A percentile compares a stretch with the other conserved stretches of the same genome.
Conservation (phyloP, 2,113 vertebrate genomes). For the Salvelinus fontinalis region DNA sequence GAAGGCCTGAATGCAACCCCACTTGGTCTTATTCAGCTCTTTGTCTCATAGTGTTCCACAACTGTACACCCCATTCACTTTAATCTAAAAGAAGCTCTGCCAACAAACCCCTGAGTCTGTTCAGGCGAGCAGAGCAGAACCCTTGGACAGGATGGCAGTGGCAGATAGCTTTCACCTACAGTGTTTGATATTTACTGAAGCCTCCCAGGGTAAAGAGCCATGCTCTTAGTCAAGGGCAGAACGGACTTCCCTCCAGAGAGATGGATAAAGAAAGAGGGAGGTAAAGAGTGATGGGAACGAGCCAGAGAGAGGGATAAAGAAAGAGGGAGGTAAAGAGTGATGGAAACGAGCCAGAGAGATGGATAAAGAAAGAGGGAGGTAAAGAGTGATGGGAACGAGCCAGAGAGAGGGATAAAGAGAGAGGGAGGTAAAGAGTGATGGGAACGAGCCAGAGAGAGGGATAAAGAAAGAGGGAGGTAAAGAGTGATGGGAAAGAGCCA, state of each 20-base stretch:
- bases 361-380: no score
- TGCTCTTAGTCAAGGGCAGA: slow-evolving; percentile 37
- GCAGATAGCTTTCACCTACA: slow-evolving; percentile 25
- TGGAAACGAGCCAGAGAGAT: no score
- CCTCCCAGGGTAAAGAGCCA: slow-evolving; percentile 10
- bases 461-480: no score
- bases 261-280: no score
- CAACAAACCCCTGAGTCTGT: slow-evolving; percentile 20
- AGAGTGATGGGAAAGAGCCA: no score
- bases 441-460: not conserved
- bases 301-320: no score
- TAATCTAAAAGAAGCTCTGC: slow-evolving; percentile 33
- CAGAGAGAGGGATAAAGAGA: no score
- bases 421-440: no score
- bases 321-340: no score
- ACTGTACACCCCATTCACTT: slow-evolving; percentile 39
- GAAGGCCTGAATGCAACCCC: slow-evolving; percentile 32
- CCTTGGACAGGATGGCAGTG: slow-evolving; percentile 23
- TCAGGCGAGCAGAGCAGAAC: slow-evolving; percentile 28
- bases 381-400: no score
- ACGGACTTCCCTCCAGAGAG: not conserved
- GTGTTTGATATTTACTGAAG: slow-evolving; percentile 15
- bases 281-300: no score
- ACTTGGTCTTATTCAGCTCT: slow-evolving; percentile 27
- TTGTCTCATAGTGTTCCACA: slow-evolving; percentile 40